phyloP scores from a whole-genome alignment of 2,113 vertebrate genomes.

The Sorex araneus region DNA sequence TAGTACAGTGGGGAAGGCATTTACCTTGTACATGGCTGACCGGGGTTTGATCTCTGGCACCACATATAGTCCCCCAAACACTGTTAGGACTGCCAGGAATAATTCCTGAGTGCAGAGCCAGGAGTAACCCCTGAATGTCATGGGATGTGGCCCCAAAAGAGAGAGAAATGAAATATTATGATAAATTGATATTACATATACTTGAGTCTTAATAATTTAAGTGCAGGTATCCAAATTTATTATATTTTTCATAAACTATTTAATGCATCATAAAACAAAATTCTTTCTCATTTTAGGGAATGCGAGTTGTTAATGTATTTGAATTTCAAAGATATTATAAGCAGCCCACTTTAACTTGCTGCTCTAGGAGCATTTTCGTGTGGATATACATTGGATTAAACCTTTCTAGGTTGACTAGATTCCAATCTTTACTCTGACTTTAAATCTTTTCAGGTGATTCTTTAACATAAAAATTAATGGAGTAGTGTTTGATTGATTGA shows the following conservation, averaged over 20 bases:
- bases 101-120: no score
- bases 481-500: neutral
- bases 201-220: neutral
- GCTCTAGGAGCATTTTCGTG: neutral
- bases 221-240: neutral
- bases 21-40: no score
- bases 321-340: neutral
- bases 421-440: neutral
- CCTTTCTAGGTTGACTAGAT: neutral
- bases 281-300: neutral
- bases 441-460: conserved; percentile 22
- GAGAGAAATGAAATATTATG: conserved; percentile 16
- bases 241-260: neutral
- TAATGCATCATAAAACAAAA: neutral
- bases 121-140: no score
- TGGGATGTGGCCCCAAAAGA: no score
- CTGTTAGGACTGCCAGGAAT: no score
- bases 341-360: neutral
- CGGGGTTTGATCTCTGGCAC: no score
- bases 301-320: neutral
- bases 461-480: conserved; percentile 7
- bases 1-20: no score
- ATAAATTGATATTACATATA: neutral
- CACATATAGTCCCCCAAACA: no score
- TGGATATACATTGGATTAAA: neutral